Evolutionary conservation across 2,797 vertebrate species (phyloP).

Genomic region (Enteromius radiatus): DNA sequence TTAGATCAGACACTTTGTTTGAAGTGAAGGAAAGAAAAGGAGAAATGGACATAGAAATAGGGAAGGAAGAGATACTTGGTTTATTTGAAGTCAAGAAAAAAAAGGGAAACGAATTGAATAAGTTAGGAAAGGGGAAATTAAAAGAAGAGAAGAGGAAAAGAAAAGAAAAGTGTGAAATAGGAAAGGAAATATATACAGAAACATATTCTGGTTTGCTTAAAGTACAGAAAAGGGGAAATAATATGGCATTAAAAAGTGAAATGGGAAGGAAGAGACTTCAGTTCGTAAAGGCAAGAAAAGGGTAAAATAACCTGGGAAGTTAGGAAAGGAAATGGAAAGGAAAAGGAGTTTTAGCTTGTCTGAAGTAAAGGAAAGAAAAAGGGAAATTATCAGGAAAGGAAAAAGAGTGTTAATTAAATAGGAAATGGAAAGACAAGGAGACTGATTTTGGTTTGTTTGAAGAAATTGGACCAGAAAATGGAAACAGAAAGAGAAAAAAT

Average conservation of each 20-base stretch:
- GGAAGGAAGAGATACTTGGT: not conserved
- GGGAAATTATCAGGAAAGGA: not conserved
- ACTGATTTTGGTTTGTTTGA: not conserved
- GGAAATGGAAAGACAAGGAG: not conserved
- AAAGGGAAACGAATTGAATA: too few species aligned
- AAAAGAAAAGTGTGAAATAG: not conserved
- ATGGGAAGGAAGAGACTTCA: not conserved
- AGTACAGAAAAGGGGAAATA: not conserved
- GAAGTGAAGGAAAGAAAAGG: not conserved
- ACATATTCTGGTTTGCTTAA: not conserved
- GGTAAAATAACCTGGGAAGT: not conserved
- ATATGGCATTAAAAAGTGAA: not conserved
- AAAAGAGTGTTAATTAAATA: not conserved
- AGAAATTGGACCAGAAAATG: not conserved
- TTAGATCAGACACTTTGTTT: not conserved
- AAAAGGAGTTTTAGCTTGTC: not conserved
- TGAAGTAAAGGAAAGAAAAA: constrained; percentile 11
- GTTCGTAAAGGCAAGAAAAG: not conserved
- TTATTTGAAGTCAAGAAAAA: not conserved
- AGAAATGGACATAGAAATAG: not conserved
- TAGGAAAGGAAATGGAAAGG: not conserved
- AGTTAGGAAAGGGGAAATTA: not conserved
- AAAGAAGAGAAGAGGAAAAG: not conserved
- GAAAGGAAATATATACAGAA: not conserved
- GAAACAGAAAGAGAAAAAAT: not conserved